Percentiles rank a stretch among this genome's conserved stretches.
These are phyloP conservation scores for Meiosimyza platycephala DNA, from an alignment of 2,888 invertebrate genomes.

Conservation along the genomic window DNA sequence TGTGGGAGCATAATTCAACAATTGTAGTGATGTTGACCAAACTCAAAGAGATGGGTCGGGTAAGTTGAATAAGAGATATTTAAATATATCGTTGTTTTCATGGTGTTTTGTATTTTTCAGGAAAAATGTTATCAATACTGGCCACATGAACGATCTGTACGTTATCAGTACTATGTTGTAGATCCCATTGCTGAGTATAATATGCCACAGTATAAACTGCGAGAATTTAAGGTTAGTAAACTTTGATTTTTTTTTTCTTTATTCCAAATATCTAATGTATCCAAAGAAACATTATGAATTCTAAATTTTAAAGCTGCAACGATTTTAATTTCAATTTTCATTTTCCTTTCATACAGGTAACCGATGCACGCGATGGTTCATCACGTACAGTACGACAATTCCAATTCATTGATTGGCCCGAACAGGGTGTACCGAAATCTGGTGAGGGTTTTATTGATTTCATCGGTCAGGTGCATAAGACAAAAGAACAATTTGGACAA, in stretches of 20 bases:
- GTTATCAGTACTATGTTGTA: slow-evolving; percentile 98
- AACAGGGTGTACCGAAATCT: slow-evolving; percentile 95
- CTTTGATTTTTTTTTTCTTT: background rate
- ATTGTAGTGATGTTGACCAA: slow-evolving; percentile 99
- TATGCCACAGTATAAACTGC: slow-evolving; percentile 98
- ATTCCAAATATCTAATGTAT: too few relatives aligned
- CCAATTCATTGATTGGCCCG: slow-evolving; percentile 97
- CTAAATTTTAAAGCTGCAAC: background rate
- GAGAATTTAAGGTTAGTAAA: slow-evolving; percentile 90
- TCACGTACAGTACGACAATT: slow-evolving; percentile 96
- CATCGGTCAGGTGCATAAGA: slow-evolving; percentile 99
- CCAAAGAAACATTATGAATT: too few relatives aligned
- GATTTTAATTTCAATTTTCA: background rate
- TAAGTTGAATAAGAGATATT: slow-evolving; percentile 69
- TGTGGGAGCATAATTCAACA: slow-evolving; percentile 99
- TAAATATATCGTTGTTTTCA: background rate
- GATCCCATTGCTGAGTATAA: slow-evolving; percentile 99
- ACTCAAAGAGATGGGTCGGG: slow-evolving; percentile 96
- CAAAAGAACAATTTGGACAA: slow-evolving; percentile 99
- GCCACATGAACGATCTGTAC: slow-evolving; percentile 97
- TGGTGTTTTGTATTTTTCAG: slow-evolving; percentile 66
- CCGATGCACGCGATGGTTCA: slow-evolving; percentile 96
- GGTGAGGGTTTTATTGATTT: slow-evolving; percentile 99
- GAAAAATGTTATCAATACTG: slow-evolving; percentile 99
- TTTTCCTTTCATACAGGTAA: slow-evolving; percentile 71